These are phyloP conservation scores for Metopolophium dirhodum DNA, from an alignment of 1,140 invertebrate genomes.

Conservation along the genomic window DNA sequence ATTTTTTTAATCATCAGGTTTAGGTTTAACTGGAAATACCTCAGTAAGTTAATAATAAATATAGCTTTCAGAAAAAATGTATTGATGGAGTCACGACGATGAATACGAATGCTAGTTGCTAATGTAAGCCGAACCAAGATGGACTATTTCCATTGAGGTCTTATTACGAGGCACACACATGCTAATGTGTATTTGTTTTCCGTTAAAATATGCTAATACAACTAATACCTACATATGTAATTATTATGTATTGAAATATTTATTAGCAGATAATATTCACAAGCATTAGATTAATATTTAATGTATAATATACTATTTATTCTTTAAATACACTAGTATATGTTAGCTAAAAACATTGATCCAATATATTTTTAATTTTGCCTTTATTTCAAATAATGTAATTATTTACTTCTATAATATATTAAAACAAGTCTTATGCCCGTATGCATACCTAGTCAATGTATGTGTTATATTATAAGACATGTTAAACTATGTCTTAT, in stretches of 20 bases:
- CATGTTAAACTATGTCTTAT: no score
- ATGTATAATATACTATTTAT: neutral
- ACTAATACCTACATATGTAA: neutral
- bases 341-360: neutral
- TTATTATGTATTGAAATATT: neutral
- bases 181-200: neutral
- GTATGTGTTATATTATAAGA: no score
- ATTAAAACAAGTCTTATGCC: no score
- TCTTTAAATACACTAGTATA: neutral
- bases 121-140: neutral
- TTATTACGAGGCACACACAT: neutral
- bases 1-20: neutral
- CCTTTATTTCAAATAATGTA: no score
- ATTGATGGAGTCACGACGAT: neutral
- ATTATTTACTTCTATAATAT: no score
- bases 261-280: neutral
- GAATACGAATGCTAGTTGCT: neutral
- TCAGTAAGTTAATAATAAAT: no score
- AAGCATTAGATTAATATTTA: neutral
- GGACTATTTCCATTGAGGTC: neutral
- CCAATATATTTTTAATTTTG: neutral
- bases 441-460: no score
- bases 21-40: neutral
- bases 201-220: neutral
- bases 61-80: no score